Base-by-base conservation (phyloP, 2,888 invertebrate species). In the Sialis lutaria region DNA sequence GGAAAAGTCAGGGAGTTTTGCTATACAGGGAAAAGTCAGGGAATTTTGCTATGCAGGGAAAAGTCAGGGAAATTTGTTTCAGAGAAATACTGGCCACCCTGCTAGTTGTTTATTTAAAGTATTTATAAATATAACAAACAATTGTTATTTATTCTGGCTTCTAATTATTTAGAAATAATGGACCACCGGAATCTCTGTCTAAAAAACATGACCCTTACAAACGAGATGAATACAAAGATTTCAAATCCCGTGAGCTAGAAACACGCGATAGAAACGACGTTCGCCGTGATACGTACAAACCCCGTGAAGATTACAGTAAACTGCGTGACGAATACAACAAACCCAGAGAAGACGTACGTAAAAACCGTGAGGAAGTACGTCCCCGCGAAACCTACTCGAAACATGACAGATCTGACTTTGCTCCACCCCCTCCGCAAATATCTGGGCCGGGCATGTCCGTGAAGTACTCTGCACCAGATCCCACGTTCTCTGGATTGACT, bases 81-180 rank as follows among this genome's bases (percentile, higher is more conserved):
- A n/a, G n/a, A n/a, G n/a, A n/a, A n/a, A n/a, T n/a, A n/a, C n/a
- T n/a, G n/a, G n/a, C n/a, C n/a, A n/a, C n/a, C n/a, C n/a, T n/a
- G n/a, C n/a, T n/a, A n/a, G n/a, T n/a, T n/a, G n/a, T n/a, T n/a
- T n/a, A n/a, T n/a, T n/a, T n/a, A n/a, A n/a, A n/a, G n/a, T n/a
- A n/a, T n/a, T n/a, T n/a, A n/a, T n/a, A n/a, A n/a, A n/a, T n/a
- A n/a, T n/a, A n/a, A n/a, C n/a, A n/a, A n/a, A n/a, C n/a, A n/a
- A n/a, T n/a, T n/a, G 55, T 6, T 54, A 49, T 37, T 50, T 50
- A 45, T 49, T 45, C 22, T 22, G n/a, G n/a, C n/a, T n/a, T n/a
- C n/a, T 22, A 22, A 2, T 4, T 4, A 22, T 22, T 22, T 22
- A 42, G 42, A 6, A 10, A 22, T 42, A 37, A 7, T 37, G 22